These are phyloP conservation scores for Conger conger DNA, from an alignment of 2,113 vertebrate genomes.

Conservation along the genomic window DNA sequence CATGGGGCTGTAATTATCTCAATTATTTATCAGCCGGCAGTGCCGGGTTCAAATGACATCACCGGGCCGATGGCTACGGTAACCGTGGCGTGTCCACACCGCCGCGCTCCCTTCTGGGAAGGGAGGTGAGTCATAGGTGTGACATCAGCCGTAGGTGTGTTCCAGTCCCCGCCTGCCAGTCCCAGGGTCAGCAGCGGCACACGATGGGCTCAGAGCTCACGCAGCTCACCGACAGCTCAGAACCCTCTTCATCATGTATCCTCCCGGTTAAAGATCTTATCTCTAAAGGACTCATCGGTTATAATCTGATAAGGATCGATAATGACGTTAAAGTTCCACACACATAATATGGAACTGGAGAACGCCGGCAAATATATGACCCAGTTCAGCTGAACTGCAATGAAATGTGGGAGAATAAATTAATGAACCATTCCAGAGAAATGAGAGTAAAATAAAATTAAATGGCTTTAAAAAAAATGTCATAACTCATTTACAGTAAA, in stretches of 20 bases:
- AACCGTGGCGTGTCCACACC: conserved; percentile 19
- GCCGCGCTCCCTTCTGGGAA: neutral
- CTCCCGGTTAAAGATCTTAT: neutral
- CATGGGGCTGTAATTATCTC: conserved; percentile 52
- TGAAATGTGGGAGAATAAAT: neutral
- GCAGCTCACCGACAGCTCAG: neutral
- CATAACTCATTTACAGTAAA: neutral
- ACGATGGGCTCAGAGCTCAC: neutral
- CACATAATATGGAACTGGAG: neutral
- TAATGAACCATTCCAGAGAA: neutral
- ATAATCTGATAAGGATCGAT: neutral
- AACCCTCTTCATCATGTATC: neutral
- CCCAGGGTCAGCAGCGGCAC: neutral
- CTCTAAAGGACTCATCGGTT: neutral
- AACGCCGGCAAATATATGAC: neutral
- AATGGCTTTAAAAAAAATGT: no score
- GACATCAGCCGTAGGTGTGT: neutral
- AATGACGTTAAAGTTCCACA: neutral
- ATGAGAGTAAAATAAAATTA: no score
- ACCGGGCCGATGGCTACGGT: conserved; percentile 25
- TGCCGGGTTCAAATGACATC: conserved; percentile 45
- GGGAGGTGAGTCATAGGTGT: conserved; percentile 8
- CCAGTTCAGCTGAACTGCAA: no score
- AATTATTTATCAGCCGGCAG: conserved; percentile 49
- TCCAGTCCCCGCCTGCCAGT: neutral